Evolutionary conservation across 2,888 invertebrate genomes (phyloP).

Genomic region (Atethmia centrago): DNA sequence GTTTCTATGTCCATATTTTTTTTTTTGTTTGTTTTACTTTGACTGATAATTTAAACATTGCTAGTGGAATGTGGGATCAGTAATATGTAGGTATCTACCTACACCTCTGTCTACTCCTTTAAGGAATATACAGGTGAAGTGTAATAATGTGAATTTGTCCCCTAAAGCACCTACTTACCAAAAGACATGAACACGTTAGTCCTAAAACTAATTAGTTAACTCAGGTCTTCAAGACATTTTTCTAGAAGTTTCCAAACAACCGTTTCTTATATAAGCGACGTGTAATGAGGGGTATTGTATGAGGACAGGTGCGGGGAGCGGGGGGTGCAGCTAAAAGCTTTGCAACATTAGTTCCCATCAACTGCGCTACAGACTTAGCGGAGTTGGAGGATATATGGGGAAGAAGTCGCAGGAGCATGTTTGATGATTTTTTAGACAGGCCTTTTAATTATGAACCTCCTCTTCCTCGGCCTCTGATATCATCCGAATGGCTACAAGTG

Average conservation of each 20-base stretch:
- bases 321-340: conserved; percentile 78
- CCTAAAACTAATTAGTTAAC: conserved; percentile 34
- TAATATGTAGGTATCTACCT: not conserved
- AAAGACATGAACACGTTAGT: conserved; percentile 2
- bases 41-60: not conserved
- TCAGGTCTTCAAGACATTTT: conserved; percentile 36
- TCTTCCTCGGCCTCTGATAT: not conserved
- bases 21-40: not conserved
- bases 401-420: conserved; percentile 22
- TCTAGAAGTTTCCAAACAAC: conserved; percentile 49
- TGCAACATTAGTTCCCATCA: conserved; percentile 86
- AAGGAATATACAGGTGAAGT: not conserved
- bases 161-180: not conserved
- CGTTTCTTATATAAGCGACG: conserved; percentile 53
- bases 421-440: not conserved
- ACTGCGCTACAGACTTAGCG: conserved; percentile 73
- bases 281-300: conserved; percentile 71
- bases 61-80: not conserved
- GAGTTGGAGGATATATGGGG: conserved; percentile 55
- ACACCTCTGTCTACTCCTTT: too few species aligned
- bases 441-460: not conserved
- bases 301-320: conserved; percentile 70
- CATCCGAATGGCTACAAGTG: not conserved
- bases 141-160: too few species aligned
- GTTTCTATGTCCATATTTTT: not conserved